A percentile compares a stretch with the other conserved stretches of the same genome.
Conservation (phyloP, 2,113 vertebrate genomes). For the Petroica traversi region DNA sequence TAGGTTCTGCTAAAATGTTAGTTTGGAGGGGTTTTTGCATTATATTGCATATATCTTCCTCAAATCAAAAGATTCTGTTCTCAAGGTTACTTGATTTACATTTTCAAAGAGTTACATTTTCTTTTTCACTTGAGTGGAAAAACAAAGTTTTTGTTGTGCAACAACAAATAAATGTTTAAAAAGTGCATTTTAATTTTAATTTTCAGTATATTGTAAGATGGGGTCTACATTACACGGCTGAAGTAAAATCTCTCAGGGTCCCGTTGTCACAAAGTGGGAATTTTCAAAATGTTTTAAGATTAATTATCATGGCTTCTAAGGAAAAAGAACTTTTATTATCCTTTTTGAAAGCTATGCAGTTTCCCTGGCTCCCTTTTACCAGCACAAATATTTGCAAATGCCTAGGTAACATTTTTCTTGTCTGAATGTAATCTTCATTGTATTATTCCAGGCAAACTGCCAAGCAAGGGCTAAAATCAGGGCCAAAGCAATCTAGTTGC, state of each 20-base stretch:
- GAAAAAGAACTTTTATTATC: background rate
- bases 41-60: slow-evolving; percentile 42
- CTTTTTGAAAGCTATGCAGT: background rate
- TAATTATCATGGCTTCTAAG: background rate
- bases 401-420: slow-evolving; percentile 34
- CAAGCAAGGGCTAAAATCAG: slow-evolving; percentile 30
- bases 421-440: slow-evolving; percentile 34
- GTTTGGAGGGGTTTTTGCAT: background rate
- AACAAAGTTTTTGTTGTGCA: background rate
- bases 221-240: background rate
- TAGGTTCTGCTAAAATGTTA: slow-evolving; percentile 43
- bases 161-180: background rate
- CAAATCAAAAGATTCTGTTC: slow-evolving; percentile 53
- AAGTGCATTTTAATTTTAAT: background rate
- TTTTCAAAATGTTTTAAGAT: background rate
- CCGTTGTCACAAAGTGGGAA: background rate
- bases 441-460: slow-evolving; percentile 18
- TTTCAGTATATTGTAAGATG: background rate
- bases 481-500: slow-evolving; percentile 22
- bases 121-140: slow-evolving; percentile 16
- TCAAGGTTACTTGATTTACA: slow-evolving; percentile 46
- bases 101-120: slow-evolving; percentile 41
- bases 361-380: background rate
- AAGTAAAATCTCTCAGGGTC: background rate
- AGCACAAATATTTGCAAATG: slow-evolving; percentile 45